Percentiles rank a stretch among this genome's conserved stretches.
Evolutionary conservation across 2,888 invertebrate species (phyloP).

Genomic region (Mimumesa dahlbomi): DNA sequence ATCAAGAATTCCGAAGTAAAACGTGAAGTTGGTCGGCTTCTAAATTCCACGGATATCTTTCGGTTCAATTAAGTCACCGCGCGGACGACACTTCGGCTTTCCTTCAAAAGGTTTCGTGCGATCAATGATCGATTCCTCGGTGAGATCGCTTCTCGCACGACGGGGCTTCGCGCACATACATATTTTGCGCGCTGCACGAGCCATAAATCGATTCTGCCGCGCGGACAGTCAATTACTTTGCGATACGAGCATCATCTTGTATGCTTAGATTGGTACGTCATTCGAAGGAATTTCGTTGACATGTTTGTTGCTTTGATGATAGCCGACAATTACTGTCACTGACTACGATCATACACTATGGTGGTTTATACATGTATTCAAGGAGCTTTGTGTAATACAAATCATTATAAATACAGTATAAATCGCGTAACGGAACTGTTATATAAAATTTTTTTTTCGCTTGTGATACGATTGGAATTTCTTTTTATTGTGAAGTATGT

Average conservation of each 20-base stretch:
- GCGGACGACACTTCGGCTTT: constrained; percentile 22
- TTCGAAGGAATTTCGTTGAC: not conserved
- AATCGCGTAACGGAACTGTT: no score
- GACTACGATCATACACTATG: no score
- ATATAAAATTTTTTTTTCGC: no score
- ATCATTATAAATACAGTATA: no score
- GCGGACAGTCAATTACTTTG: constrained; percentile 4
- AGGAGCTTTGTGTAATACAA: no score
- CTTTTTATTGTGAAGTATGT: no score
- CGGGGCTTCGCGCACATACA: not conserved
- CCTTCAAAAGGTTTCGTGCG: constrained; percentile 11
- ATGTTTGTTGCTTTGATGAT: constrained; percentile 1
- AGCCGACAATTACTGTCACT: not conserved
- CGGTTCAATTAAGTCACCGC: constrained; percentile 60
- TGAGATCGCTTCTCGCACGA: not conserved
- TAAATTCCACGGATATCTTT: constrained; percentile 60
- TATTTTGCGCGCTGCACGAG: not conserved
- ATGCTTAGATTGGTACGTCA: constrained; percentile 3
- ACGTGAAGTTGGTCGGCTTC: no score
- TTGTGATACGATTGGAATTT: no score
- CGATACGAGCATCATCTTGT: not conserved
- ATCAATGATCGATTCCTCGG: not conserved
- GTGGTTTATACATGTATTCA: no score
- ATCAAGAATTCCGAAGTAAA: no score
- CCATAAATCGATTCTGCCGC: constrained; percentile 1